Base-by-base conservation (phyloP, 1,140 invertebrate species). In the Homarus americanus region DNA sequence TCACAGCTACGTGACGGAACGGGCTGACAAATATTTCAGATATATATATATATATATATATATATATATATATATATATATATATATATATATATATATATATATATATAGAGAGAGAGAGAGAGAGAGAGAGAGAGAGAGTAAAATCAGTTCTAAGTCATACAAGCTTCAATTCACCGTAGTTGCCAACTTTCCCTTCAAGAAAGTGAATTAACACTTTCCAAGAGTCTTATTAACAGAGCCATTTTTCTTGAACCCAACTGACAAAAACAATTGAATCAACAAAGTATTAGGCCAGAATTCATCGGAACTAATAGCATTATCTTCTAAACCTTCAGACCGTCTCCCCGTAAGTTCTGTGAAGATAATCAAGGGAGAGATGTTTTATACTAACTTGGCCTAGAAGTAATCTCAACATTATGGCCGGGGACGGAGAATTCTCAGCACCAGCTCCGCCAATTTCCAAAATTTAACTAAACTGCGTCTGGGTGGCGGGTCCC, bases 201-300 rank as follows among this genome's bases (percentile, higher is more conserved):
- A 7, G 44, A 20, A 32, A 69, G 7, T 69, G 24, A 69, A 69
- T 69, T 69, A 69, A 4, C 63, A 9, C 63, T 69, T 32, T 69
- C 63, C 3, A 69, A 28, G n/a, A 69, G 24, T 28, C n/a, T 32
- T 69, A 69, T 69, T 28, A 69, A 28, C 24, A 32, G 32, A 28
- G 20, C 5, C 12, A 28, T 2, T 69, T 28, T 32, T 69, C 32
- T 32, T 28, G 15, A 58, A 28, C 63, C 63, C n/a, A 4, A 7
- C 63, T 69, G n/a, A 69, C 63, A 28, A 69, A 69, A 69, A 69
- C 63, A 69, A 69, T 69, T 69, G 63, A 69, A 32, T 28, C 63
- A 69, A 28, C n/a, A n/a, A 69, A 28, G n/a, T 7, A 32, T 69
- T 69, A 69, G 28, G 12, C n/a, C 24, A 7, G 63, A 69, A 69